Conservation (phyloP, 2,113 vertebrate genomes). For the Lepisosteus osseus region DNA sequence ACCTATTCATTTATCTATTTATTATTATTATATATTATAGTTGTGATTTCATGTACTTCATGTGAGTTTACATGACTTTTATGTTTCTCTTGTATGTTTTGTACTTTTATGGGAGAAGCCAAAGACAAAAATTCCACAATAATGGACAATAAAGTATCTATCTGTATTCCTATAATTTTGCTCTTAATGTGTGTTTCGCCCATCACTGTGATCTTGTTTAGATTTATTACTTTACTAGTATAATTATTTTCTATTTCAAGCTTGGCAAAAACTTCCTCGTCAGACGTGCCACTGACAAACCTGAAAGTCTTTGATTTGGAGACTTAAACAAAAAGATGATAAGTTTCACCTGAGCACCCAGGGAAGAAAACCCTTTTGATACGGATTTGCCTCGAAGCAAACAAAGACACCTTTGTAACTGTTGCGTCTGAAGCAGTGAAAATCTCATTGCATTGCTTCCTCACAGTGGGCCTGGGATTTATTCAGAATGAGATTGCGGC, state of each 20-base stretch:
- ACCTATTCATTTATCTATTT: no score
- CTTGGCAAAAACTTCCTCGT: not conserved
- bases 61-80: no score
- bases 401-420: not conserved
- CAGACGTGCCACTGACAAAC: not conserved
- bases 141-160: no score
- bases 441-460: not conserved
- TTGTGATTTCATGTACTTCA: no score
- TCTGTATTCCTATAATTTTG: no score
- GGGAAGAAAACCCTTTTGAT: not conserved
- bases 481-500: not conserved
- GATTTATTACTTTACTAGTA: no score
- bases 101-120: no score
- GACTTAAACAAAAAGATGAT: not conserved
- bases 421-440: not conserved
- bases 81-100: no score
- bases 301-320: not conserved
- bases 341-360: not conserved
- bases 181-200: no score
- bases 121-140: no score
- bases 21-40: no score
- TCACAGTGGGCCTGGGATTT: not conserved
- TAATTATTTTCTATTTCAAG: not conserved
- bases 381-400: not conserved
- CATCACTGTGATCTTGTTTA: no score